phyloP scores from a whole-genome alignment of 2,888 invertebrate species.

The Trichogramma evanescens region DNA sequence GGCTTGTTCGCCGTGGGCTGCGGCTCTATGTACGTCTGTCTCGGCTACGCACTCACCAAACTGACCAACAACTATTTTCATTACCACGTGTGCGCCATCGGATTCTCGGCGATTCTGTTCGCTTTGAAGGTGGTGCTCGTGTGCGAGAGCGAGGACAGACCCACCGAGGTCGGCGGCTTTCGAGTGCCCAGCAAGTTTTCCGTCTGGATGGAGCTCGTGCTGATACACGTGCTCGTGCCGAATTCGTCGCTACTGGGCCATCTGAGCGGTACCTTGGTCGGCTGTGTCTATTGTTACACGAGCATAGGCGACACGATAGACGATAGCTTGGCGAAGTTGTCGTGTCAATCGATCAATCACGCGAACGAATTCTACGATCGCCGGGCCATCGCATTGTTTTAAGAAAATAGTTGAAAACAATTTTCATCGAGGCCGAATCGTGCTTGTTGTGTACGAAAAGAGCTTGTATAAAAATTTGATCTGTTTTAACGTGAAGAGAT shows the following conservation, averaged over 20 bases:
- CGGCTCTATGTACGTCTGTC: slow-evolving; percentile 48
- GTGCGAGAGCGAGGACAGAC: slow-evolving; percentile 39
- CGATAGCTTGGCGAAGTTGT: no score
- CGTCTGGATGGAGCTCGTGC: slow-evolving; percentile 56
- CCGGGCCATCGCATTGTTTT: no score
- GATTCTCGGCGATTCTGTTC: slow-evolving; percentile 61
- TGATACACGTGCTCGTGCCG: slow-evolving; percentile 58
- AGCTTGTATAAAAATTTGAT: no score
- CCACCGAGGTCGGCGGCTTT: slow-evolving; percentile 39
- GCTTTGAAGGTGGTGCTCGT: slow-evolving; percentile 55
- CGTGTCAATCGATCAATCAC: no score
- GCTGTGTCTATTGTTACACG: slow-evolving; percentile 52
- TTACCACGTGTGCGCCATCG: slow-evolving; percentile 54
- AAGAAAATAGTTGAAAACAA: neutral
- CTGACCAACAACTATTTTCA: slow-evolving; percentile 47
- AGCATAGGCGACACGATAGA: slow-evolving; percentile 33
- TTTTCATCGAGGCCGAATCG: no score
- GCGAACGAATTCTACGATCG: no score
- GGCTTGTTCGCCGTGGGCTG: slow-evolving; percentile 49
- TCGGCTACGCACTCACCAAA: slow-evolving; percentile 47
- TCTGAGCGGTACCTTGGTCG: slow-evolving; percentile 57
- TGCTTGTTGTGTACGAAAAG: no score
- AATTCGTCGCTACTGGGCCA: slow-evolving; percentile 59
- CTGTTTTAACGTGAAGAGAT: no score
- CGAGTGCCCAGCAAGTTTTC: slow-evolving; percentile 50